A percentile compares a stretch with the other conserved stretches of the same genome.
Conservation (phyloP, 1,140 invertebrate genomes). For the Apis florea region DNA sequence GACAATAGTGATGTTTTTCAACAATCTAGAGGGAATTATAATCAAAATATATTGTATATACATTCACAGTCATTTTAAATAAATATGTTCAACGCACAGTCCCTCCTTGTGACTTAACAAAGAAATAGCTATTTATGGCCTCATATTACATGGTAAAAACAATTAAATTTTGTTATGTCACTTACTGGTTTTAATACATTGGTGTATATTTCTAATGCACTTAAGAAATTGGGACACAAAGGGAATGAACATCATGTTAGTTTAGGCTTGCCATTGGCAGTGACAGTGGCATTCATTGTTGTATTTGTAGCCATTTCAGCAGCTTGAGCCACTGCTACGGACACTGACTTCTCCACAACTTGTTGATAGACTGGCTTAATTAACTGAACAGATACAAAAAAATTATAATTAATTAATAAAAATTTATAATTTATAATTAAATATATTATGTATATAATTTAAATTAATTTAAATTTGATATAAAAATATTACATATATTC, state of each 20-base stretch:
- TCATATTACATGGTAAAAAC: conserved; percentile 50
- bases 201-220: conserved; percentile 51
- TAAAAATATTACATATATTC: conserved; percentile 1
- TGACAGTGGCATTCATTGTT: conserved; percentile 74
- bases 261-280: conserved; percentile 83
- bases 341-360: conserved; percentile 88
- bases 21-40: conserved; percentile 75
- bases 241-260: conserved; percentile 78
- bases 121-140: conserved; percentile 54
- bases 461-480: conserved; percentile 1
- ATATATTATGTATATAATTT: no score
- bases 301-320: conserved; percentile 83
- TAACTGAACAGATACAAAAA: conserved; percentile 81
- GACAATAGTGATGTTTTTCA: conserved; percentile 69
- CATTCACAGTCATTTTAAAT: conserved; percentile 67
- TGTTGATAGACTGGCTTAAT: conserved; percentile 90
- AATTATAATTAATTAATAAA: not conserved
- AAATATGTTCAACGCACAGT: conserved; percentile 35
- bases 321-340: conserved; percentile 87
- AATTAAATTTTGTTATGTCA: conserved; percentile 62
- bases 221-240: conserved; percentile 45
- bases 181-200: conserved; percentile 56
- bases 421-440: no score
- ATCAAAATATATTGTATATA: conserved; percentile 77
- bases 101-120: conserved; percentile 37